Evolutionary conservation across 2,888 invertebrate genomes (phyloP).

Genomic region (Latheticus oryzae): DNA sequence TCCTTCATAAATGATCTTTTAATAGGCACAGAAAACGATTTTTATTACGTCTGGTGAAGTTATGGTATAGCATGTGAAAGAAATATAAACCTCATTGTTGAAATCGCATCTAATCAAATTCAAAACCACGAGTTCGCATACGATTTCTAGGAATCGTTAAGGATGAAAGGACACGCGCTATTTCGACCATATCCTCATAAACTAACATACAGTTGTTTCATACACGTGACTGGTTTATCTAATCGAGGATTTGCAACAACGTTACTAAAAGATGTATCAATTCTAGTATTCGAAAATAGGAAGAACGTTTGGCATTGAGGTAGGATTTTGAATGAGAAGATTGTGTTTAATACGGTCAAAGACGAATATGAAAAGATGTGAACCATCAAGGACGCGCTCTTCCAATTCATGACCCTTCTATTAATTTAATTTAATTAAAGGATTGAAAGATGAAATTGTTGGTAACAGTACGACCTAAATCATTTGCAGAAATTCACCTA

Average conservation of each 20-base stretch:
- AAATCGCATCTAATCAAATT: background rate
- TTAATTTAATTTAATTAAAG: too few relatives aligned
- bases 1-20: conserved; percentile 16
- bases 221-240: conserved; percentile 31
- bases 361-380: conserved; percentile 15
- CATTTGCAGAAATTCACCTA: too few relatives aligned
- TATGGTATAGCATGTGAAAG: too few relatives aligned
- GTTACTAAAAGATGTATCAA: conserved; percentile 9
- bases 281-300: background rate
- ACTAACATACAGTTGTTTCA: conserved; percentile 24
- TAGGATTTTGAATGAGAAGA: conserved; percentile 7
- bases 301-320: conserved; percentile 14
- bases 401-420: too few relatives aligned
- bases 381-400: conserved; percentile 27
- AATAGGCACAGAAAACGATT: conserved; percentile 7
- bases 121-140: conserved; percentile 12
- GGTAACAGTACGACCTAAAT: too few relatives aligned
- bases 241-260: conserved; percentile 20
- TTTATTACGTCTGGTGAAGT: too few relatives aligned
- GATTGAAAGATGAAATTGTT: too few relatives aligned
- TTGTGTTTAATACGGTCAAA: conserved; percentile 22
- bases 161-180: conserved; percentile 15
- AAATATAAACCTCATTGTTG: too few relatives aligned
- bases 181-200: conserved; percentile 18
- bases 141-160: conserved; percentile 20